These are phyloP conservation scores for Drosophila longiperda DNA, from an alignment of 2,888 invertebrate species.

Conservation along the genomic window DNA sequence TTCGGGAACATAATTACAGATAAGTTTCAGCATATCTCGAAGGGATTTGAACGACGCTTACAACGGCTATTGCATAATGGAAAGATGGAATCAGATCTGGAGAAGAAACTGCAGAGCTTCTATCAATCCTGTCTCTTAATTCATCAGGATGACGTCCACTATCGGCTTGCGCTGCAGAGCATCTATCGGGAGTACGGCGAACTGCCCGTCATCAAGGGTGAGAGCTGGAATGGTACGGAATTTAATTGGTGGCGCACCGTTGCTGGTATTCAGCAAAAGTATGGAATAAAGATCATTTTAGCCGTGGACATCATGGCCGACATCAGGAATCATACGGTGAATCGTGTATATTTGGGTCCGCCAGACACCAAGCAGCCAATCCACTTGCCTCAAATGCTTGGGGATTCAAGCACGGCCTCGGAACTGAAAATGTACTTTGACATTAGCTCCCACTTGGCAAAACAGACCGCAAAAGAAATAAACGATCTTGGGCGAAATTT, in stretches of 20 bases:
- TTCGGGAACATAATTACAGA: constrained; percentile 61
- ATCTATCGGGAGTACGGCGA: constrained; percentile 66
- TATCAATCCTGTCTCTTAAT: constrained; percentile 71
- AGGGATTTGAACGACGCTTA: constrained; percentile 69
- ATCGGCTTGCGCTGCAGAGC: constrained; percentile 57
- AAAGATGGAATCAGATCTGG: constrained; percentile 39
- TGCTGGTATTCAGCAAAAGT: constrained; percentile 74
- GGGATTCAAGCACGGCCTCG: constrained; percentile 15
- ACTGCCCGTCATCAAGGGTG: constrained; percentile 64
- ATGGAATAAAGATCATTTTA: constrained; percentile 71
- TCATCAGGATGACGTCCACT: constrained; percentile 52
- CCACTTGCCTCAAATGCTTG: not conserved
- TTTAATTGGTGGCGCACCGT: constrained; percentile 79
- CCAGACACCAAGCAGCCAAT: constrained; percentile 36
- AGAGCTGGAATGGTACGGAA: constrained; percentile 51
- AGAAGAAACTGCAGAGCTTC: constrained; percentile 73
- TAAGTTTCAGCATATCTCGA: constrained; percentile 63
- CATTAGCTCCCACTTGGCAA: constrained; percentile 50
- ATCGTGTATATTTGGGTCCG: constrained; percentile 71
- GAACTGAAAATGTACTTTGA: constrained; percentile 62
- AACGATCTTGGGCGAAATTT: constrained; percentile 60
- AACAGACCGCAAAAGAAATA: constrained; percentile 55
- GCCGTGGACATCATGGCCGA: constrained; percentile 73
- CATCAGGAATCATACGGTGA: constrained; percentile 61
- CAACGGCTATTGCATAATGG: constrained; percentile 45